Base-by-base conservation (phyloP, 2,888 invertebrate genomes). In the Nemapogon koenigi region DNA sequence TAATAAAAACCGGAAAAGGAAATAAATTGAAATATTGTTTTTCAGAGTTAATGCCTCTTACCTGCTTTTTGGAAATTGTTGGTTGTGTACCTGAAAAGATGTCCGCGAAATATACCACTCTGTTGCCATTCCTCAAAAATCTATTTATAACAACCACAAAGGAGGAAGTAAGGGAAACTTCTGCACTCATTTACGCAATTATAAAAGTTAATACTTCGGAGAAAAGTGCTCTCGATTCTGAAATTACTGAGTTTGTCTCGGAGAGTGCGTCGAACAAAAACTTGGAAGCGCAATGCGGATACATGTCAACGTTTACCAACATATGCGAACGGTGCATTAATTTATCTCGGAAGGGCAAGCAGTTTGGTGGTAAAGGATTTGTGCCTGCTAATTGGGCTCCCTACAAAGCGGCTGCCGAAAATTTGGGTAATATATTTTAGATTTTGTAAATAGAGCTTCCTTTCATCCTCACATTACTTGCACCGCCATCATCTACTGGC, bases 41-140 rank as follows among this genome's bases (percentile, higher is more conserved):
- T 59, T 2, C 55, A 87, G 86, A 83, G 51, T 58, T 83, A 30
- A 83, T 85, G 65, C 75, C 88, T 0, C 61, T 94, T 37, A 86
- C 87, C 39, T 91, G 90, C 49, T 81, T 95, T 54, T 75, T 92
- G 47, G 94, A 95, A 67, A 79, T 93, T 15, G 80, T 94, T n/a
- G 93, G 93, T 27, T 90, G 90, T 42, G 84, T 90, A 7, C 89
- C 93, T 0, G 83, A 86, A 15, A 68, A 83, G 39, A 81, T 93
- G 52, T 82, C 87, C 1, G 55, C 81, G 19, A 81, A 84, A 44
- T 86, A 90, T 56, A 67, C 82, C 2, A 81, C 75, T 19, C 81
- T 89, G 13, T 54, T 87, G 10, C 79, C 83, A 3, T 89, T 89
- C 83, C 58, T 91, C 1, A 71, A 81, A 50, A 83, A 82, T 41